A percentile compares a stretch with the other conserved stretches of the same genome.
phyloP scores from a whole-genome alignment of 2,113 vertebrate species.

The Mesitornis unicolor region DNA sequence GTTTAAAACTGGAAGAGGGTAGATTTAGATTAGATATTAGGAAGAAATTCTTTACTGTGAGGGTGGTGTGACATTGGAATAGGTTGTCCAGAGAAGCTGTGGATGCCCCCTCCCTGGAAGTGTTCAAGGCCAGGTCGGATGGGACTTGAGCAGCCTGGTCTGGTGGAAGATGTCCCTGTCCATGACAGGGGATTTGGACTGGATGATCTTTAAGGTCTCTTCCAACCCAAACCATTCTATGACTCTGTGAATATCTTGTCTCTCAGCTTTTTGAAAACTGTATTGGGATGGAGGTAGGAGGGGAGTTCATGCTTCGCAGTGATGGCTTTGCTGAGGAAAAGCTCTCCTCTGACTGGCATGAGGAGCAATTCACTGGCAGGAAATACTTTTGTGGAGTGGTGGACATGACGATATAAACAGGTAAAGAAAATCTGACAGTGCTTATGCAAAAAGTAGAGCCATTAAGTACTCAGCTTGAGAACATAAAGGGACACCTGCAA shows the following conservation, averaged over 20 bases:
- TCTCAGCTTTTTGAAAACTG: neutral
- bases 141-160: too few relatives aligned
- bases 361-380: neutral
- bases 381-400: neutral
- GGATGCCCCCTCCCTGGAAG: too few relatives aligned
- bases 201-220: too few relatives aligned
- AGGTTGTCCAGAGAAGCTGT: too few relatives aligned
- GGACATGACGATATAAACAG: conserved; percentile 8
- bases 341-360: neutral
- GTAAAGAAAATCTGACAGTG: conserved; percentile 28
- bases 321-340: neutral
- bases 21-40: too few relatives aligned
- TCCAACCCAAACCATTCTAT: too few relatives aligned
- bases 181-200: too few relatives aligned
- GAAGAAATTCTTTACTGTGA: too few relatives aligned
- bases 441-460: neutral
- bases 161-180: too few relatives aligned
- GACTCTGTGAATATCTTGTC: neutral
- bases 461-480: conserved; percentile 9
- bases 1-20: too few relatives aligned
- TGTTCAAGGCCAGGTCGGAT: too few relatives aligned
- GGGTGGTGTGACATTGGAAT: too few relatives aligned
- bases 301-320: neutral
- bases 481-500: conserved; percentile 58
- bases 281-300: neutral